phyloP scores from a whole-genome alignment of 2,797 vertebrate genomes.

The Gymnoscopelus microlampas region DNA sequence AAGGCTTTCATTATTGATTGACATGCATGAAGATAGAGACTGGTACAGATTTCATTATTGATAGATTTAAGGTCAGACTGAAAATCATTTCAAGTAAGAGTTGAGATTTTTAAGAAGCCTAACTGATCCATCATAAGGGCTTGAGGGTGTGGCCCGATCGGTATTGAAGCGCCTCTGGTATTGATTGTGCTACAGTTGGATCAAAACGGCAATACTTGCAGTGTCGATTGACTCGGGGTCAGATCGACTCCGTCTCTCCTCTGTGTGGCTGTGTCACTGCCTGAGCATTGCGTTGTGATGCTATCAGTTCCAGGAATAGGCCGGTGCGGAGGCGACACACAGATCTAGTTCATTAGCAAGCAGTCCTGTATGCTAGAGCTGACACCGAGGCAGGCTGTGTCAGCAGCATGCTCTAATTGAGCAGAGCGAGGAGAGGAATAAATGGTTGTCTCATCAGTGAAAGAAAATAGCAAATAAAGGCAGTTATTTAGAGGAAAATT shows the following conservation, averaged over 20 bases:
- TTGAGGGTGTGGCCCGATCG: too few species aligned
- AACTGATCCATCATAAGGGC: too few species aligned
- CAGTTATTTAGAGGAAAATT: neutral
- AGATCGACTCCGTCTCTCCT: constrained; percentile 54
- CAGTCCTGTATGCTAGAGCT: constrained; percentile 9
- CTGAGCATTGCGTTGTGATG: constrained; percentile 52
- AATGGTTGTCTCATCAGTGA: constrained; percentile 15
- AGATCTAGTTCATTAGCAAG: constrained; percentile 65
- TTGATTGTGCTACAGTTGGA: constrained; percentile 40
- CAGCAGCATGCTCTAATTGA: constrained; percentile 28
- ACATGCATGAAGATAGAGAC: constrained; percentile 1
- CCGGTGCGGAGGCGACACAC: constrained; percentile 50
- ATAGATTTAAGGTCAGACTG: too few species aligned
- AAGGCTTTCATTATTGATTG: constrained; percentile 33
- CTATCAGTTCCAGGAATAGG: constrained; percentile 65
- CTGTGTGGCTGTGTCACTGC: constrained; percentile 52
- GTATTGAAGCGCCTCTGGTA: constrained; percentile 4
- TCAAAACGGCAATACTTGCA: constrained; percentile 47
- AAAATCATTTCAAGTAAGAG: constrained; percentile 24
- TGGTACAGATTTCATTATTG: constrained; percentile 12
- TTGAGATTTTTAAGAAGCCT: constrained; percentile 22
- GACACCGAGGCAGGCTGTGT: constrained; percentile 46
- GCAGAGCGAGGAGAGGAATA: constrained; percentile 36
- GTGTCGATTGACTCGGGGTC: constrained; percentile 49
- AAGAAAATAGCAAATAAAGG: constrained; percentile 27